Evolutionary conservation across 2,113 vertebrate genomes (phyloP).

Genomic region (Archilochus colubris): DNA sequence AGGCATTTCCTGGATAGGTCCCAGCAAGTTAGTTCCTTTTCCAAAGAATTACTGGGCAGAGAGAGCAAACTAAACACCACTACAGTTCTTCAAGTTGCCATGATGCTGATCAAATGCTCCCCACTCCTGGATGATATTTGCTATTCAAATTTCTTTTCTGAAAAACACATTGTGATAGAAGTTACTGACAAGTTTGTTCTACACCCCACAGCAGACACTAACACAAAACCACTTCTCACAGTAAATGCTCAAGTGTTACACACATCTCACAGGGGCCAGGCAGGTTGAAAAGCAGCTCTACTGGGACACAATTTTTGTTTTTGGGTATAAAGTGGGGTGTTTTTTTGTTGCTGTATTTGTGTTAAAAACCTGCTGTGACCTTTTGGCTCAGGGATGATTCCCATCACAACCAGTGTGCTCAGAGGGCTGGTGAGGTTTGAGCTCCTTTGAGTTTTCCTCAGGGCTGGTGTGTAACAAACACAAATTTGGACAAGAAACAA

Average conservation of each 20-base stretch:
- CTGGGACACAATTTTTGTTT: neutral
- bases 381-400: neutral
- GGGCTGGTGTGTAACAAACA: neutral
- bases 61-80: neutral
- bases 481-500: neutral
- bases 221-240: neutral
- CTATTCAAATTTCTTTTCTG: constrained; percentile 78
- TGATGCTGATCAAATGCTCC: constrained; percentile 60
- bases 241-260: fast-evolving
- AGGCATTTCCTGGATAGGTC: neutral
- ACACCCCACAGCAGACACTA: neutral
- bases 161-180: constrained; percentile 70
- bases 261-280: neutral
- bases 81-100: constrained; percentile 52
- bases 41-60: neutral
- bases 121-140: constrained; percentile 53
- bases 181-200: neutral
- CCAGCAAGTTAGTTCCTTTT: neutral
- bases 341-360: neutral
- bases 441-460: neutral
- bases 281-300: neutral
- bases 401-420: neutral
- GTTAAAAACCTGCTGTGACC: neutral
- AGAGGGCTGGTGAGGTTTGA: neutral
- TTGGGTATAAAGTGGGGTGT: neutral